phyloP scores from a whole-genome alignment of 2,888 invertebrate species.

The Rutpela maculata region DNA sequence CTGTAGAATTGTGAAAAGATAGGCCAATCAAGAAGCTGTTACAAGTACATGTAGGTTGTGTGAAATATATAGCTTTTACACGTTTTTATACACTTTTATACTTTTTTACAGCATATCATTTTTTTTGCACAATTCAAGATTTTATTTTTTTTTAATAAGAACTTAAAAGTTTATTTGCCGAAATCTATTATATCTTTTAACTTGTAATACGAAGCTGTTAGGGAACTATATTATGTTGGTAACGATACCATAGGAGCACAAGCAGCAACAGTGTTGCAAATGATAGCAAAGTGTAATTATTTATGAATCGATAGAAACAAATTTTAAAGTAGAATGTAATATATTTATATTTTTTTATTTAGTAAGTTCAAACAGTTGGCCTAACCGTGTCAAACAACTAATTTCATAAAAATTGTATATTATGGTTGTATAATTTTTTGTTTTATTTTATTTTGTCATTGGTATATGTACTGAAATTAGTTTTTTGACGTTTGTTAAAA shows the following conservation, averaged over 20 bases:
- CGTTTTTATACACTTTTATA: conserved; percentile 44
- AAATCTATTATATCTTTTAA: neutral
- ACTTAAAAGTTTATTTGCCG: neutral
- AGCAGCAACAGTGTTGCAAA: neutral
- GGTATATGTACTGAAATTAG: neutral
- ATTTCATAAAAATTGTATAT: neutral
- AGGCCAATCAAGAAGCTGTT: neutral
- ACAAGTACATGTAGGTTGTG: neutral
- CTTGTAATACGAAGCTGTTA: neutral
- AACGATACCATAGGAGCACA: too few species aligned
- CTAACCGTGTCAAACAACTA: conserved; percentile 13
- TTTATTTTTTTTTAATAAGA: neutral
- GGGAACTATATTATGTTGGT: too few species aligned
- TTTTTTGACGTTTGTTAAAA: neutral
- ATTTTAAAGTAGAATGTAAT: conserved; percentile 21
- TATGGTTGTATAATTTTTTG: conserved; percentile 10
- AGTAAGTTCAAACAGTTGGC: conserved; percentile 1
- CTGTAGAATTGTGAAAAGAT: neutral
- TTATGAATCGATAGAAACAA: neutral
- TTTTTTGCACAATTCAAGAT: conserved; percentile 38
- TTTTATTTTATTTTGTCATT: neutral
- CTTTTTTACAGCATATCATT: conserved; percentile 36
- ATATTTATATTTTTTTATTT: conserved; percentile 20
- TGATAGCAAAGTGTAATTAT: neutral
- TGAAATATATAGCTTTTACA: conserved; percentile 31